These are phyloP conservation scores for Chloroclysta siterata DNA, from an alignment of 2,888 invertebrate genomes.

Conservation along the genomic window DNA sequence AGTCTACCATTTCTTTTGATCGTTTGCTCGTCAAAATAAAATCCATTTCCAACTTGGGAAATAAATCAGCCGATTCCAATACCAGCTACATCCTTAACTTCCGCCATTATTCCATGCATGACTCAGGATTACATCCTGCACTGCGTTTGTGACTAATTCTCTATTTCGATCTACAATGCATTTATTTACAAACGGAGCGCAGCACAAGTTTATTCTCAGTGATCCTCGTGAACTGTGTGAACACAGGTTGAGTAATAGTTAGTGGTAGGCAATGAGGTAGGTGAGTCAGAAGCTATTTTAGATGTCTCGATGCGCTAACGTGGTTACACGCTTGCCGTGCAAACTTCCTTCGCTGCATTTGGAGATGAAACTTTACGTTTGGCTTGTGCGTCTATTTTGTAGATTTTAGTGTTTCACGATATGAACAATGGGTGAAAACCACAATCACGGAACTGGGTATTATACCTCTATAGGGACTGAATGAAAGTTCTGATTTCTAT, in stretches of 20 bases:
- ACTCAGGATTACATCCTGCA: slow-evolving; percentile 43
- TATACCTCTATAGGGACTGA: not conserved
- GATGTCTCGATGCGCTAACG: slow-evolving; percentile 60
- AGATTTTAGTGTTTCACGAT: slow-evolving; percentile 5
- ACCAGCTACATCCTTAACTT: slow-evolving; percentile 21
- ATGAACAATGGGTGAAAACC: not conserved
- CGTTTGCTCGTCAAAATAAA: not conserved
- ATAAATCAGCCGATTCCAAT: slow-evolving; percentile 5
- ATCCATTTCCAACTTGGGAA: not conserved
- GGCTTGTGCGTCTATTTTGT: slow-evolving; percentile 8
- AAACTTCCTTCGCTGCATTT: slow-evolving; percentile 32
- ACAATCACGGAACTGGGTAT: not conserved
- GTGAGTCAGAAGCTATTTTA: slow-evolving; percentile 75
- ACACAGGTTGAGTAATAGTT: slow-evolving; percentile 11
- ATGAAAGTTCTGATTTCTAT: not conserved
- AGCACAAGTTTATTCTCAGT: slow-evolving; percentile 61
- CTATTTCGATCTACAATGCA: slow-evolving; percentile 58
- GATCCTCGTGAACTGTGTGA: slow-evolving; percentile 52
- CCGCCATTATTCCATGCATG: slow-evolving; percentile 29
- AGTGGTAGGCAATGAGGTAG: not conserved
- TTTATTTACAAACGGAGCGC: slow-evolving; percentile 58
- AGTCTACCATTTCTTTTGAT: not conserved
- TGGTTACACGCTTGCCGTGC: slow-evolving; percentile 28
- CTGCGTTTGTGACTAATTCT: slow-evolving; percentile 54
- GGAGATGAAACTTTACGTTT: slow-evolving; percentile 19